Percentiles rank a stretch among this genome's conserved stretches.
Evolutionary conservation across 1,140 invertebrate genomes (phyloP).

Genomic region (Contarinia nasturtii): DNA sequence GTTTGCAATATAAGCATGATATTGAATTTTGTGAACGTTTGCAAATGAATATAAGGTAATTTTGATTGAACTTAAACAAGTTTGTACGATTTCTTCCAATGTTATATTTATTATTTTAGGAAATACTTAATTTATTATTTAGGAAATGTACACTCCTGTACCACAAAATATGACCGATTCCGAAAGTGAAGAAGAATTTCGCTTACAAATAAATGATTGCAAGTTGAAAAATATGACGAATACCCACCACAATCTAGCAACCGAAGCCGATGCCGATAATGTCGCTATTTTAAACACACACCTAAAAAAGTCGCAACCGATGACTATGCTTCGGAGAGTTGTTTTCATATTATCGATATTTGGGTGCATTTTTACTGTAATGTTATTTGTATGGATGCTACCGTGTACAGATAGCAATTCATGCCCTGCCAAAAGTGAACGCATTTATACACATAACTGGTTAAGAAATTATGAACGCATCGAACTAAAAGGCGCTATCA

Average conservation of each 20-base stretch:
- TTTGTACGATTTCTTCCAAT: too few relatives aligned
- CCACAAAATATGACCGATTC: constrained; percentile 53
- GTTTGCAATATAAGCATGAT: too few relatives aligned
- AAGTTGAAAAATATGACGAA: too few relatives aligned
- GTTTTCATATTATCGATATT: constrained; percentile 47
- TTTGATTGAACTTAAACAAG: too few relatives aligned
- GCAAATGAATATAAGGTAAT: too few relatives aligned
- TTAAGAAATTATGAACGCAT: constrained; percentile 46
- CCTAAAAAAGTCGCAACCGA: constrained; percentile 22
- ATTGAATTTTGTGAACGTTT: too few relatives aligned
- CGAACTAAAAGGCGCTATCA: constrained; percentile 49
- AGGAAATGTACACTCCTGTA: constrained; percentile 44
- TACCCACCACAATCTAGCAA: too few relatives aligned
- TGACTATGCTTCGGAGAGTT: constrained; percentile 40
- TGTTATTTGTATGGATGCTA: constrained; percentile 53
- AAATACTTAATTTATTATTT: too few relatives aligned
- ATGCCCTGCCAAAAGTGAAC: constrained; percentile 30
- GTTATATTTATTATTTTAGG: too few relatives aligned
- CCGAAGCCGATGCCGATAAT: constrained; percentile 15
- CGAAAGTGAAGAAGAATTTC: constrained; percentile 48
- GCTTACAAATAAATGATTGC: constrained; percentile 9
- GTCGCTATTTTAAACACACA: constrained; percentile 16
- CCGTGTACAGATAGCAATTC: constrained; percentile 42
- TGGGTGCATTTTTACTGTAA: constrained; percentile 43
- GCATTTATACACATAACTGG: constrained; percentile 41